phyloP scores from a whole-genome alignment of 2,797 vertebrate species.

The Anguilla marmorata region DNA sequence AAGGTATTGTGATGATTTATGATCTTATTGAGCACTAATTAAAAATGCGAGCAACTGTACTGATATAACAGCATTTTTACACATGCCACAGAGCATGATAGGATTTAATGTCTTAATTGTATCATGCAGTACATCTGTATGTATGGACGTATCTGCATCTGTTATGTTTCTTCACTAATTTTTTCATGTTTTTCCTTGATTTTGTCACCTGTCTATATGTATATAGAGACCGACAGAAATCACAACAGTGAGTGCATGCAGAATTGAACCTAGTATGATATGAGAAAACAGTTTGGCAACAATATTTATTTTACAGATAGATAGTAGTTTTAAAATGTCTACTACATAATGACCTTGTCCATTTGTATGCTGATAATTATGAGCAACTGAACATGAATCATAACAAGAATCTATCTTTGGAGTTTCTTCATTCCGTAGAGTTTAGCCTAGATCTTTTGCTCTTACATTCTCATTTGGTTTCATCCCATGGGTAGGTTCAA shows the following conservation, averaged over 20 bases:
- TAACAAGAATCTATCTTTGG: neutral
- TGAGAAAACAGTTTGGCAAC: neutral
- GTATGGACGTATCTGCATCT: too few species aligned
- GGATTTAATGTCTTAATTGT: too few species aligned
- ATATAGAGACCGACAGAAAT: too few species aligned
- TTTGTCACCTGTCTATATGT: too few species aligned
- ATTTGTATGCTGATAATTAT: neutral
- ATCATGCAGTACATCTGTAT: too few species aligned
- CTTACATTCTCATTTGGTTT: constrained; percentile 1
- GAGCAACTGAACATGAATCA: neutral
- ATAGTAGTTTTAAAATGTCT: neutral
- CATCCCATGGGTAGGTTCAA: neutral
- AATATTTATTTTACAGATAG: neutral
- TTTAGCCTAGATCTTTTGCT: neutral
- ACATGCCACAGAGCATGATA: too few species aligned
- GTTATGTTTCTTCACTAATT: too few species aligned
- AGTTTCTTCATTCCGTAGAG: neutral
- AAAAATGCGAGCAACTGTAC: neutral
- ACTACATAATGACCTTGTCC: neutral
- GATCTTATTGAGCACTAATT: neutral
- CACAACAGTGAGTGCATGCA: too few species aligned
- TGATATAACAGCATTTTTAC: neutral
- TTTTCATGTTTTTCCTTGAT: too few species aligned
- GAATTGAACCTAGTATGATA: neutral
- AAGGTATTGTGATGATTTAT: neutral